Percentiles rank a stretch among this genome's conserved stretches.
Evolutionary conservation across 2,797 vertebrate species (phyloP).

Genomic region (Helostoma temminkii): DNA sequence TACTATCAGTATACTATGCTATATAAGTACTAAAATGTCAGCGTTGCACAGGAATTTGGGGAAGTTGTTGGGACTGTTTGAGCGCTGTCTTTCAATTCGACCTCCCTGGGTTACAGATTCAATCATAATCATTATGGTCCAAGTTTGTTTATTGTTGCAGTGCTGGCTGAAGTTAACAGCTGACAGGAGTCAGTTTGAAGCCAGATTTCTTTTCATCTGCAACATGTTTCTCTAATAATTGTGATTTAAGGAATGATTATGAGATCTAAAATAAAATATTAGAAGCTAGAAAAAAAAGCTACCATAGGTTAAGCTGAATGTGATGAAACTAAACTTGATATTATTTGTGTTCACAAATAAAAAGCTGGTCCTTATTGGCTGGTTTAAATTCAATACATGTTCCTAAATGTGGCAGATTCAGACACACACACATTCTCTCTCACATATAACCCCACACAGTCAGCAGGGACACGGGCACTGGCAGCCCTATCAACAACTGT

Average conservation of each 20-base stretch:
- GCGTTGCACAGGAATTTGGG: too few species aligned
- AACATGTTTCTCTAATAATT: background rate
- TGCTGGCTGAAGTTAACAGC: background rate
- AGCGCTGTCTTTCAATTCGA: too few species aligned
- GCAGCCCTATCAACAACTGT: slow-evolving; percentile 46
- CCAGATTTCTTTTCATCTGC: background rate
- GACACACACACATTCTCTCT: background rate
- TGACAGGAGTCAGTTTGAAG: background rate
- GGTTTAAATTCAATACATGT: slow-evolving; percentile 4
- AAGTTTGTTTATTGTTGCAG: background rate
- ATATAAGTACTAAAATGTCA: too few species aligned
- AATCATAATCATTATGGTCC: background rate
- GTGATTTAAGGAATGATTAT: background rate
- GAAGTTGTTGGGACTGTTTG: too few species aligned
- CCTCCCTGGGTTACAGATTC: background rate
- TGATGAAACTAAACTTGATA: background rate
- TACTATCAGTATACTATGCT: too few species aligned
- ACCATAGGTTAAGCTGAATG: background rate
- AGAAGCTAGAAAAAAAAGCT: background rate
- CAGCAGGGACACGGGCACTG: slow-evolving; percentile 7
- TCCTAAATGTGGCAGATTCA: background rate
- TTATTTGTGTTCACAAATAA: too few species aligned
- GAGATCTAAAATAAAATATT: background rate
- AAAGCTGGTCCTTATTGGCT: background rate
- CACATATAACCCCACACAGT: too few species aligned